These are phyloP conservation scores for Taurulus bubalis DNA, from an alignment of 2,113 vertebrate species.

Conservation along the genomic window DNA sequence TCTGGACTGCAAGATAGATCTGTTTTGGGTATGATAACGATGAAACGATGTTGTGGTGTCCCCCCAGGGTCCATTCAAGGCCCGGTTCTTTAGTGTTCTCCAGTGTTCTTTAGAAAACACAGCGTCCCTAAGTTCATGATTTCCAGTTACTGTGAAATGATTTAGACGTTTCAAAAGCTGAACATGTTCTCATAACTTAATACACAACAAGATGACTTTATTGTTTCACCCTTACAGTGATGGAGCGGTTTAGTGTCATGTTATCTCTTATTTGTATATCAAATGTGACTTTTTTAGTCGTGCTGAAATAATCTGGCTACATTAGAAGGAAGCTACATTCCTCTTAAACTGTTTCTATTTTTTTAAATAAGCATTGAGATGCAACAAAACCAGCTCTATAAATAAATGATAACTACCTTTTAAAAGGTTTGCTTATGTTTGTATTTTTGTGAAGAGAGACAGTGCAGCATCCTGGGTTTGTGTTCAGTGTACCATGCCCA, in stretches of 20 bases:
- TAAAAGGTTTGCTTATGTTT: background rate
- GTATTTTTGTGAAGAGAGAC: background rate
- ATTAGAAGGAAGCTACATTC: background rate
- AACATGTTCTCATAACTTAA: background rate
- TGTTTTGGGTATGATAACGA: background rate
- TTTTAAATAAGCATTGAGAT: background rate
- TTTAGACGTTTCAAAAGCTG: background rate
- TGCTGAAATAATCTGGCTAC: background rate
- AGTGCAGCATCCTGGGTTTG: background rate
- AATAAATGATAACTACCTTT: background rate
- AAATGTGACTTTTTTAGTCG: background rate
- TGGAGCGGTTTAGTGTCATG: background rate
- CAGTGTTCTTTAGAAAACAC: background rate
- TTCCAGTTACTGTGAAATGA: background rate
- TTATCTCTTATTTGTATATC: background rate
- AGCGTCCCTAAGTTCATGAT: background rate
- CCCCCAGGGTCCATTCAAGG: background rate
- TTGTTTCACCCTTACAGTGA: background rate
- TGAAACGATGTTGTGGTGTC: background rate
- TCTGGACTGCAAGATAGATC: background rate
- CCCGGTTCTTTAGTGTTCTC: no score
- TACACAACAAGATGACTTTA: no score
- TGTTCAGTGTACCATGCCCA: conserved; percentile 13
- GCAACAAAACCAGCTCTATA: background rate
- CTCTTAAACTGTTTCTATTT: background rate